These are phyloP conservation scores for Sarcophaga peregrina DNA, from an alignment of 1,140 invertebrate species.

Conservation along the genomic window DNA sequence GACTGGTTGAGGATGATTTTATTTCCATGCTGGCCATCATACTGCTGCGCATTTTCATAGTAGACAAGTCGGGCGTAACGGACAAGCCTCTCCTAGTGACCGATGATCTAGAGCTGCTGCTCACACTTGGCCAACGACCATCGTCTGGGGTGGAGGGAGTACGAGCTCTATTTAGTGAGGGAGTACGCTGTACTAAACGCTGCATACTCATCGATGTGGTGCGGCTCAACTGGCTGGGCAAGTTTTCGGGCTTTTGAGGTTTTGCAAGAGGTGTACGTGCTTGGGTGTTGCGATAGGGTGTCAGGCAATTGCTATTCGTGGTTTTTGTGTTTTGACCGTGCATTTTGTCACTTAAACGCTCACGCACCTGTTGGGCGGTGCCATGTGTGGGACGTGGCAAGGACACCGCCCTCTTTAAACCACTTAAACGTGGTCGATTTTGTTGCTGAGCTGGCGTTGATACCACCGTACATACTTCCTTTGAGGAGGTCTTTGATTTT, in stretches of 20 bases:
- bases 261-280: conserved; percentile 62
- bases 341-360: conserved; percentile 46
- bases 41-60: conserved; percentile 59
- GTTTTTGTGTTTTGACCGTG: conserved; percentile 58
- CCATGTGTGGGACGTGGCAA: conserved; percentile 68
- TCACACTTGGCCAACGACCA: conserved; percentile 73
- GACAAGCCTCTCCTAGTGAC: conserved; percentile 48
- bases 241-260: conserved; percentile 68
- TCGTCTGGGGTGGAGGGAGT: conserved; percentile 78
- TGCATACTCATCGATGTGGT: conserved; percentile 68
- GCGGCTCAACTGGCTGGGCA: conserved; percentile 61
- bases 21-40: conserved; percentile 66
- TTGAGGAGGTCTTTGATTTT: conserved; percentile 48
- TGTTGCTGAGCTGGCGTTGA: conserved; percentile 65
- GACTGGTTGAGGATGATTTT: conserved; percentile 62
- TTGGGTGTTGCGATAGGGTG: conserved; percentile 44
- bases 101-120: conserved; percentile 46
- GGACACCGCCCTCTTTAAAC: conserved; percentile 68
- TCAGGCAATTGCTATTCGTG: conserved; percentile 45
- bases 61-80: conserved; percentile 59
- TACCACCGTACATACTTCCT: conserved; percentile 49
- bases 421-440: conserved; percentile 51
- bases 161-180: conserved; percentile 70
- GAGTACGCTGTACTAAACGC: conserved; percentile 69
- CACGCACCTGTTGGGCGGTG: conserved; percentile 68